A percentile compares a stretch with the other conserved stretches of the same genome.
Evolutionary conservation across 2,888 invertebrate species (phyloP).

Genomic region (Gortyna flavago): DNA sequence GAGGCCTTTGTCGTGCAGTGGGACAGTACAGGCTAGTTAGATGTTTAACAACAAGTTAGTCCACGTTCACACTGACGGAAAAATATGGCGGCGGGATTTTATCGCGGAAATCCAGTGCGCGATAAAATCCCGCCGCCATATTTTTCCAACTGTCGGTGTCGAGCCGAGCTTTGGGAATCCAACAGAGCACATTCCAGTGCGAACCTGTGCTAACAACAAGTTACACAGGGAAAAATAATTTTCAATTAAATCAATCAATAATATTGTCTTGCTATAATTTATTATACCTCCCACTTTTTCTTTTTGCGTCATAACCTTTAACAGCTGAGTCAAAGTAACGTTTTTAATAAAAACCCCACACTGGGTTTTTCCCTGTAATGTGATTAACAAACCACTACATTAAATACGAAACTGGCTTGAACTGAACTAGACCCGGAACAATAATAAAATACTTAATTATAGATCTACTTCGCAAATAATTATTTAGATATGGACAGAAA

Average conservation of each 20-base stretch:
- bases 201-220: background rate
- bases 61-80: no score
- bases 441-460: background rate
- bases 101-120: no score
- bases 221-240: background rate
- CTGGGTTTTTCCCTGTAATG: constrained; percentile 12
- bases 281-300: background rate
- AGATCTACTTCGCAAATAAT: background rate
- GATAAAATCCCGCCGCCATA: no score
- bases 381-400: constrained; percentile 5
- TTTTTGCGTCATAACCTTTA: background rate
- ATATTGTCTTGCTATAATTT: background rate
- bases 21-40: no score
- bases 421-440: background rate
- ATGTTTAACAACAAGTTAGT: no score
- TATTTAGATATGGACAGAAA: background rate
- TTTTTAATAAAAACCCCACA: background rate
- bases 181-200: no score
- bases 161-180: no score
- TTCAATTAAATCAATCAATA: background rate
- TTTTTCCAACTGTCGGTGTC: no score
- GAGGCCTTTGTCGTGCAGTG: no score
- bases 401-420: background rate
- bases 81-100: no score
- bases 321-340: background rate